These are phyloP conservation scores for Galerucella pusilla DNA, from an alignment of 2,888 invertebrate species.

Conservation along the genomic window DNA sequence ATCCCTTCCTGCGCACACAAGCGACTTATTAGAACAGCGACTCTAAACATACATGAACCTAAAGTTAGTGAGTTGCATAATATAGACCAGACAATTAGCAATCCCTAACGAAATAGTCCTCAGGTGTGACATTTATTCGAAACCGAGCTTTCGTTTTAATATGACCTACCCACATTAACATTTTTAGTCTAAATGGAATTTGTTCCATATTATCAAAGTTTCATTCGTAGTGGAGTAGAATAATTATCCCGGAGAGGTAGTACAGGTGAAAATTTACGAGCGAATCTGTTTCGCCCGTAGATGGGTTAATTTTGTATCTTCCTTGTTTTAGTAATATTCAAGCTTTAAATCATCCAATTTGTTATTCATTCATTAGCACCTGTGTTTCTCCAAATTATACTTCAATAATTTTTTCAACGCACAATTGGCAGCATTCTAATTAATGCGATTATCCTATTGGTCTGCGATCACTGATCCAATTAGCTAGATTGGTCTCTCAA, in stretches of 20 bases:
- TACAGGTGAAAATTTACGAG: slow-evolving; percentile 23
- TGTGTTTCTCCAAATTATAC: neutral
- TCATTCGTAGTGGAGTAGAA: slow-evolving; percentile 20
- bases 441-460: too few relatives aligned
- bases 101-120: too few relatives aligned
- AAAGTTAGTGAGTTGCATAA: too few relatives aligned
- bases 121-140: too few relatives aligned
- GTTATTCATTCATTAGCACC: neutral
- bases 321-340: slow-evolving; percentile 19
- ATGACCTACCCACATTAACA: slow-evolving; percentile 30
- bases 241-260: slow-evolving; percentile 25
- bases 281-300: slow-evolving; percentile 25
- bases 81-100: too few relatives aligned
- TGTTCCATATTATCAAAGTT: slow-evolving; percentile 32
- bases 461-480: too few relatives aligned
- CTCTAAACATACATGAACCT: too few relatives aligned
- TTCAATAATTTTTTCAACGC: too few relatives aligned
- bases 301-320: slow-evolving; percentile 29
- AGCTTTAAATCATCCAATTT: slow-evolving; percentile 4
- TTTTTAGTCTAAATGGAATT: slow-evolving; percentile 16
- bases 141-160: neutral
- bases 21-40: too few relatives aligned
- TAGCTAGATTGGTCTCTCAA: too few relatives aligned
- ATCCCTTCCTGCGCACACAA: too few relatives aligned
- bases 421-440: too few relatives aligned